These are phyloP conservation scores for Biston betularia DNA, from an alignment of 2,888 invertebrate species.

Conservation along the genomic window DNA sequence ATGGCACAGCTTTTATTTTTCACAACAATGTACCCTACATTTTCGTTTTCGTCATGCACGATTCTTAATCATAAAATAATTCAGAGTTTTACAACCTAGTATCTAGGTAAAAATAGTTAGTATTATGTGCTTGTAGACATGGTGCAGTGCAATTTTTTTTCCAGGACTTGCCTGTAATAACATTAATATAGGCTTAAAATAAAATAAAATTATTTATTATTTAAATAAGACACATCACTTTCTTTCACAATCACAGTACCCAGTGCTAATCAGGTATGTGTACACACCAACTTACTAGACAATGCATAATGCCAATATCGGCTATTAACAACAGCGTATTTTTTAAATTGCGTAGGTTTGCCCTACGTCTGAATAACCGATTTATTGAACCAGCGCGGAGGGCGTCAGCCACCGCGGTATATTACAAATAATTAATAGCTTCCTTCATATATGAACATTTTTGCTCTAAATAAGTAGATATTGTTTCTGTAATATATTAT, in stretches of 20 bases:
- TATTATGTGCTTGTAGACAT: not conserved
- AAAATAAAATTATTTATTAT: slow-evolving; percentile 22
- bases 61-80: not conserved
- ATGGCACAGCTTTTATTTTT: too few species aligned
- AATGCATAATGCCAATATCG: not conserved
- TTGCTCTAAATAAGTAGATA: too few species aligned
- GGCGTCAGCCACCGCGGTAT: too few species aligned
- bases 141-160: slow-evolving; percentile 15
- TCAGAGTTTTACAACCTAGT: slow-evolving; percentile 2
- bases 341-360: too few species aligned
- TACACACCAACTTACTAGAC: slow-evolving; percentile 3
- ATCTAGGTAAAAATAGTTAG: too few species aligned
- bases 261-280: slow-evolving; percentile 9
- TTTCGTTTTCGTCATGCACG: not conserved
- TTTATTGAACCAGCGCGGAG: too few species aligned
- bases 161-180: slow-evolving; percentile 19
- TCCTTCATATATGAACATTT: too few species aligned
- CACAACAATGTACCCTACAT: too few species aligned
- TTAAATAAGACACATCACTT: slow-evolving; percentile 33
- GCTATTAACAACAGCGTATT: too few species aligned
- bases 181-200: slow-evolving; percentile 23
- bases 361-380: too few species aligned
- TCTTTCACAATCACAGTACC: slow-evolving; percentile 25
- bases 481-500: too few species aligned
- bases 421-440: too few species aligned